Evolutionary conservation across 1,140 invertebrate species (phyloP).

Genomic region (Mycetomoellerius zeteki): DNA sequence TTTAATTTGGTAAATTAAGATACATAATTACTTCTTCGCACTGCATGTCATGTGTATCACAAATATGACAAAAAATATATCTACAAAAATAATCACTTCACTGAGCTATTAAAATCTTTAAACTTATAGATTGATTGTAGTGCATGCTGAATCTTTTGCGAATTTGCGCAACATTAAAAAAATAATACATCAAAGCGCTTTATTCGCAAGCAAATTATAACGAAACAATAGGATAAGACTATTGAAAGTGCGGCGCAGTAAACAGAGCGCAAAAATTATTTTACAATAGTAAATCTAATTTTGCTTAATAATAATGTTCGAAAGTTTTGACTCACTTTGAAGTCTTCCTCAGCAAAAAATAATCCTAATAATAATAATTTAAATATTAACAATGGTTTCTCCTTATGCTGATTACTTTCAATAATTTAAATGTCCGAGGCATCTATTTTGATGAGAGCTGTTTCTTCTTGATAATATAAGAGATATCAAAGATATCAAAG

Average conservation of each 20-base stretch:
- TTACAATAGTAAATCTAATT: no score
- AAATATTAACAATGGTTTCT: no score
- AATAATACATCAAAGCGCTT: neutral
- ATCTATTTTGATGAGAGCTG: neutral
- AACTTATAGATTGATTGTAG: neutral
- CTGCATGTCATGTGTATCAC: neutral
- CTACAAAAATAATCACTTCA: neutral
- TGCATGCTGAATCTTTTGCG: neutral
- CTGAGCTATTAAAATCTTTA: neutral
- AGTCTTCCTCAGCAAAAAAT: no score
- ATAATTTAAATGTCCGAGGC: neutral
- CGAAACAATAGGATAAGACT: no score
- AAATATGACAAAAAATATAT: neutral
- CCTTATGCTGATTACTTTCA: neutral
- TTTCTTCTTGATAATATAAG: neutral
- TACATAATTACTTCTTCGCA: neutral
- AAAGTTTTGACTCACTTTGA: no score
- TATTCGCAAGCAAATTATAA: neutral
- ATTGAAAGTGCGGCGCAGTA: no score
- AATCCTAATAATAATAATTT: no score
- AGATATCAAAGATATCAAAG: neutral
- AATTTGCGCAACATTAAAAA: neutral
- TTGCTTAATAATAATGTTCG: no score
- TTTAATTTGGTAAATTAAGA: neutral
- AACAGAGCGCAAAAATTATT: no score